Conservation (phyloP, 2,888 invertebrate genomes). For the Tromatobia lineatoria region DNA sequence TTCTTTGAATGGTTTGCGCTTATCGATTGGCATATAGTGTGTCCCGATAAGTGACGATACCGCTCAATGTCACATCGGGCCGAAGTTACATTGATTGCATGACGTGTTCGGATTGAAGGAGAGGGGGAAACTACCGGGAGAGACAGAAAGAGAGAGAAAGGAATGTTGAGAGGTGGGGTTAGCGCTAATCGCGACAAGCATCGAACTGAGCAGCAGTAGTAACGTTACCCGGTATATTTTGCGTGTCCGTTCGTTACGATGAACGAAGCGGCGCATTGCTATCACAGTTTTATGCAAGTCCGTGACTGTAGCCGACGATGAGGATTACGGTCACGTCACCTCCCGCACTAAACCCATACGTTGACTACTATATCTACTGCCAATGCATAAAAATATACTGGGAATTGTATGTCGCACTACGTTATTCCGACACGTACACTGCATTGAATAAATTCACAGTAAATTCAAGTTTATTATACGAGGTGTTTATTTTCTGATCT, state of each 20-base stretch:
- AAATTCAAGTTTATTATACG: background rate
- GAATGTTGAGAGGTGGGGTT: conserved; percentile 8
- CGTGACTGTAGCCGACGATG: conserved; percentile 30
- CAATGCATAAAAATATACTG: conserved; percentile 23
- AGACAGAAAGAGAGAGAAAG: background rate
- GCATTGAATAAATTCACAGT: background rate
- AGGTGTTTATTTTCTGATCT: background rate
- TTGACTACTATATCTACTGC: conserved; percentile 16
- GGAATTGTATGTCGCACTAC: conserved; percentile 14
- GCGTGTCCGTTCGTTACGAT: conserved; percentile 39
- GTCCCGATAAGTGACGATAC: conserved; percentile 6
- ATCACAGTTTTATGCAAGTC: background rate
- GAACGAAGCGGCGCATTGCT: conserved; percentile 3
- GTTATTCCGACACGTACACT: background rate
- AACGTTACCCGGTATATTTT: conserved; percentile 21
- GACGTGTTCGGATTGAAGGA: background rate
- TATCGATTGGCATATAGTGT: background rate
- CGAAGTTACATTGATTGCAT: conserved; percentile 12
- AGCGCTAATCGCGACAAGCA: conserved; percentile 32
- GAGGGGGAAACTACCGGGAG: background rate
- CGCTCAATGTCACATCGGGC: background rate
- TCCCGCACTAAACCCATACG: conserved; percentile 16
- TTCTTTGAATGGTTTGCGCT: background rate
- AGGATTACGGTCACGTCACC: conserved; percentile 53
- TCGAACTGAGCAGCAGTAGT: conserved; percentile 6